Evolutionary conservation across 2,888 invertebrate species (phyloP).

Genomic region (Trichopoda pennipes): DNA sequence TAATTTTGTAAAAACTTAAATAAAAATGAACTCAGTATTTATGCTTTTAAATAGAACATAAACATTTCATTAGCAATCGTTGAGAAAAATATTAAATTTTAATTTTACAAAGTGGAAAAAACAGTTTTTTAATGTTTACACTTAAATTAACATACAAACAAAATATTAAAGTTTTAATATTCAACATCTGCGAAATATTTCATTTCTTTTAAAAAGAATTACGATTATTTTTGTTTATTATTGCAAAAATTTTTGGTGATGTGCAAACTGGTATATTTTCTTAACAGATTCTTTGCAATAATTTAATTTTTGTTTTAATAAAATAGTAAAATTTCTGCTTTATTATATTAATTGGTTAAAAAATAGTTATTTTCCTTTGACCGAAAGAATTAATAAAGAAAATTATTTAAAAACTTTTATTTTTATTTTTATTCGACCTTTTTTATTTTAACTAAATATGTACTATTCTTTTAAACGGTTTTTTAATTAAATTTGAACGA

Average conservation of each 20-base stretch:
- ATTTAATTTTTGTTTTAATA: too few relatives aligned
- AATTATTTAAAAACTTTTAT: too few relatives aligned
- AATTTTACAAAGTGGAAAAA: not conserved
- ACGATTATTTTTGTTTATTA: not conserved
- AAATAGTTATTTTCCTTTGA: too few relatives aligned
- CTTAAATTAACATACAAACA: slow-evolving; percentile 7
- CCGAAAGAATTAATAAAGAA: too few relatives aligned
- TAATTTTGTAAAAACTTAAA: not conserved
- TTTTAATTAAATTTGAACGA: too few relatives aligned
- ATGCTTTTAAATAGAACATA: slow-evolving; percentile 30
- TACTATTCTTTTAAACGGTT: too few relatives aligned
- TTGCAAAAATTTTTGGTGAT: not conserved
- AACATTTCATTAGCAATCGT: slow-evolving; percentile 25
- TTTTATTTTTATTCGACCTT: too few relatives aligned
- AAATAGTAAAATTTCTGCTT: too few relatives aligned
- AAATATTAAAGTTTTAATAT: slow-evolving; percentile 1
- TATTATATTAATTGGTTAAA: too few relatives aligned
- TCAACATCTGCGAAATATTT: slow-evolving; percentile 33
- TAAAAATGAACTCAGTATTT: not conserved
- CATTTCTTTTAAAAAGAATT: not conserved
- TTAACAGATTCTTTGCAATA: too few relatives aligned
- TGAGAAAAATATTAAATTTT: not conserved
- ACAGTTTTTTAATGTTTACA: slow-evolving; percentile 25
- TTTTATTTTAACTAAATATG: too few relatives aligned
- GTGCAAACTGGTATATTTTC: not conserved